phyloP scores from a whole-genome alignment of 2,113 vertebrate genomes.

The Eptesicus fuscus region DNA sequence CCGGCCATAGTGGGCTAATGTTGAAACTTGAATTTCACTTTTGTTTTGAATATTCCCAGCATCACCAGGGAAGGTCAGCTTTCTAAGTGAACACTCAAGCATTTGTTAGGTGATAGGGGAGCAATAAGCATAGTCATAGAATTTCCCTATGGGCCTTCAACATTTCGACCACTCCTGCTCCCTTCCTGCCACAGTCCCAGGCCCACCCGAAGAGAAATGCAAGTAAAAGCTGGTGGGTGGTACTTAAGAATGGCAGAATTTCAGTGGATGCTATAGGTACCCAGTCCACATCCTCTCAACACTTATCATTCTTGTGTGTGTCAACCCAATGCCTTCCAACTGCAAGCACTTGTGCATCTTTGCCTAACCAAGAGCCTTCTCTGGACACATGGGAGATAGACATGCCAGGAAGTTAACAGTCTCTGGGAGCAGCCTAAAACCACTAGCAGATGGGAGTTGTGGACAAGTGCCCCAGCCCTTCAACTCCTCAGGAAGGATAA shows the following conservation, averaged over 20 bases:
- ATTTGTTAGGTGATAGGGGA: too few species aligned
- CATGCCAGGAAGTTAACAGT: neutral
- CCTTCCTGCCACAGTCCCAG: neutral
- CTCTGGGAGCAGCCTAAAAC: neutral
- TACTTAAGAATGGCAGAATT: neutral
- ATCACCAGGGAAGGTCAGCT: neutral
- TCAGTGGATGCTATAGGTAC: neutral
- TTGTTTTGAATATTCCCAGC: neutral
- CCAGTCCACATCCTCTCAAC: neutral
- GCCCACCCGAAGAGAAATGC: neutral
- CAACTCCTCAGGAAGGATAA: neutral
- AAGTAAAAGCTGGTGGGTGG: rapidly evolving
- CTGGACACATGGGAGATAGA: neutral
- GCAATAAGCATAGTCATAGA: neutral
- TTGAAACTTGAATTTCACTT: neutral
- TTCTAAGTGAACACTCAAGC: neutral
- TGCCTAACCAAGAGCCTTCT: neutral
- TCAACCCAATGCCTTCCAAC: neutral
- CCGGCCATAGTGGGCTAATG: neutral
- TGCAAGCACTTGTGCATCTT: neutral
- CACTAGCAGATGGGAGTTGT: neutral
- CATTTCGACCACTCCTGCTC: neutral
- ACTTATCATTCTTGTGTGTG: neutral
- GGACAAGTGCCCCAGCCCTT: neutral
- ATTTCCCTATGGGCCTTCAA: neutral